Evolutionary conservation across 2,888 invertebrate species (phyloP).

Genomic region (Lithophane ornitopus): DNA sequence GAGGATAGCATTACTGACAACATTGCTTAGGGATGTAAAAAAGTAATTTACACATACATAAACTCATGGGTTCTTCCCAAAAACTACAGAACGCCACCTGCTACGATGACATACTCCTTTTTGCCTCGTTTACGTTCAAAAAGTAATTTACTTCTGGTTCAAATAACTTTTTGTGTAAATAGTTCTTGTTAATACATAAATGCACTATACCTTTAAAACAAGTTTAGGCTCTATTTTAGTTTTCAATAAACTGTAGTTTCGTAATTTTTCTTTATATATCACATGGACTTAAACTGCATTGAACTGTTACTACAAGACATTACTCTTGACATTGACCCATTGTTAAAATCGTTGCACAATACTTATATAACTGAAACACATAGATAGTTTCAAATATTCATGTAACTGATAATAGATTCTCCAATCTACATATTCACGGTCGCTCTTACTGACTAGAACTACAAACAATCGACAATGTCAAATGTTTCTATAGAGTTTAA

Average conservation of each 20-base stretch:
- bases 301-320: not conserved
- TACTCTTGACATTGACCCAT: not conserved
- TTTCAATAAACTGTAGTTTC: not conserved
- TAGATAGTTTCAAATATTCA: constrained; percentile 15
- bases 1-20: not conserved
- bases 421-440: constrained; percentile 31
- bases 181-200: no score
- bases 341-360: not conserved
- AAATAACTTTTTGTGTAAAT: not conserved
- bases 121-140: no score
- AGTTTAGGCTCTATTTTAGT: not conserved
- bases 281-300: no score
- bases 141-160: not conserved
- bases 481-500: constrained; percentile 20
- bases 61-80: no score
- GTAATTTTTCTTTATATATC: not conserved
- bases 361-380: not conserved
- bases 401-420: constrained; percentile 22
- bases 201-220: no score
- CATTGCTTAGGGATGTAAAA: not conserved
- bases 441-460: constrained; percentile 4
- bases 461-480: constrained; percentile 36
- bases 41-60: no score
- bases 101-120: no score
- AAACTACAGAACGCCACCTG: no score